Evolutionary conservation across 1,140 invertebrate genomes (phyloP).

Genomic region (Asobara japonica): DNA sequence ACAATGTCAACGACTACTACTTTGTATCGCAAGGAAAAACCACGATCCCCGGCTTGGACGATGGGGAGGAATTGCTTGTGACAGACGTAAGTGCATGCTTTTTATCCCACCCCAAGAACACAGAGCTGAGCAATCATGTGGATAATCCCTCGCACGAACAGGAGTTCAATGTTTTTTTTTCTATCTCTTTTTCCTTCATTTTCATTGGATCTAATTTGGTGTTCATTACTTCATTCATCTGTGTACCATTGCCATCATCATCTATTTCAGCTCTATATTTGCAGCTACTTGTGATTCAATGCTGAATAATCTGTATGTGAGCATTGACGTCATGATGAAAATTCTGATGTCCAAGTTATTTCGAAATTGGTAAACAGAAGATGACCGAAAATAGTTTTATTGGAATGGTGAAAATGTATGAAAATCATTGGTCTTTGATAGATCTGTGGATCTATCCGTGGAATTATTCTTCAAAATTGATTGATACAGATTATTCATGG

Average conservation of each 20-base stretch:
- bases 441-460: neutral
- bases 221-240: neutral
- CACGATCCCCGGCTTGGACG: slow-evolving; percentile 94
- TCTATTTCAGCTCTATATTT: slow-evolving; percentile 15
- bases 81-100: slow-evolving; percentile 88
- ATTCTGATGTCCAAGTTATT: neutral
- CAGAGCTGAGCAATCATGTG: neutral
- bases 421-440: neutral
- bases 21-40: slow-evolving; percentile 98
- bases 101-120: neutral
- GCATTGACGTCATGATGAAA: neutral
- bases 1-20: slow-evolving; percentile 89
- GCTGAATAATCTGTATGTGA: neutral
- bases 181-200: neutral
- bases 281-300: neutral
- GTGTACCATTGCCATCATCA: slow-evolving; percentile 9
- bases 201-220: neutral
- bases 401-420: neutral
- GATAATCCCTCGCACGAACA: neutral
- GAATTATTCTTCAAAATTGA: neutral
- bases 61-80: slow-evolving; percentile 91
- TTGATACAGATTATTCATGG: neutral
- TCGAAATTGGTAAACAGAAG: neutral
- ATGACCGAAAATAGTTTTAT: neutral
- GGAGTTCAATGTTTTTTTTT: neutral